Evolutionary conservation across 2,888 invertebrate genomes (phyloP), one percentile per base, ranked within the genome.

Genomic region (Ischnura elegans): DNA sequence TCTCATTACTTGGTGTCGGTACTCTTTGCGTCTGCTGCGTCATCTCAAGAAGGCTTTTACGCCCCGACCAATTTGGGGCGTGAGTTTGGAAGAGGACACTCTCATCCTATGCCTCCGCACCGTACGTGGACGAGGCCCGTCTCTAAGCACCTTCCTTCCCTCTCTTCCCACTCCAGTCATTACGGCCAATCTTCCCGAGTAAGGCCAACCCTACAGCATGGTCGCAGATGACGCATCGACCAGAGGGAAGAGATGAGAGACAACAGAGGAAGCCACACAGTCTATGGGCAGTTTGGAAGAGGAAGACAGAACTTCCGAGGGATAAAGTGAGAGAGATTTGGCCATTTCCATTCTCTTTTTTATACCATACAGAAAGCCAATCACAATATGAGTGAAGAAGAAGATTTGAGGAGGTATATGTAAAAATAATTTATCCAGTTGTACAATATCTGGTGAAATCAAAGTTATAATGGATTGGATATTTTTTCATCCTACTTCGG

Each of bases 191-290:
- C 55, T 90, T 42, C 90, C 90, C 43, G 45, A 66, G 51, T n/a
- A 42, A 43, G 43, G 42, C 90, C 90, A 90, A 42, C 43, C 90
- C 61, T 66, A n/a, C 51, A 19, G 10, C n/a, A 90, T 21, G 90
- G 90, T 42, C 90, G n/a, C 61, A 90, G 90, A 90, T 90, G 61
- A 61, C 61, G 55, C 90, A n/a, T 25, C 90, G 47, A 16, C 87
- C 87, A 21, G 25, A 42, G 19, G 21, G 29, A 87, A 61, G 55
- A 42, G 42, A 87, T 36, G 29, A 36, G 36, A 47, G 29, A 47
- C 8, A n/a, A 3, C 36, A 19, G 8, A 87, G 8, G 19, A 42
- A 87, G 19, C 6, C 4, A 16, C 29, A 85, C 21, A 51, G 47
- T 36, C 21, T 36, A 42, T 42, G 55, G 42, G 55, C 19, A 51